Base-by-base conservation (phyloP, 2,113 vertebrate species). In the Microcebus murinus region DNA sequence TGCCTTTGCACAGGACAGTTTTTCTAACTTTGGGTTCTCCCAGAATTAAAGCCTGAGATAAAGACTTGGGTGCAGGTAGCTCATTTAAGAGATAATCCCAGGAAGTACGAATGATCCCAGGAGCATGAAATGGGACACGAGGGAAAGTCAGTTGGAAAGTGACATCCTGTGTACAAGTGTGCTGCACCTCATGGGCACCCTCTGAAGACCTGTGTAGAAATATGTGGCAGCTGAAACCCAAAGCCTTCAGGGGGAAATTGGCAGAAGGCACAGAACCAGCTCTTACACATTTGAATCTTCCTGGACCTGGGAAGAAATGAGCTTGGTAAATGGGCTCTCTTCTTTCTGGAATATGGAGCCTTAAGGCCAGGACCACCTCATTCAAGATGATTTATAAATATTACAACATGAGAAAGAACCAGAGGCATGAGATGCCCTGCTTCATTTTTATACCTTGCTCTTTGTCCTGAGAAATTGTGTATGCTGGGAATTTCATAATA, bases 401-500 rank as follows among this genome's bases (percentile, higher is more conserved):
- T 73, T 48, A 36, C 9, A 65, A 31, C 45, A 42, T 4, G 5
- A 61, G 42, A 87, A 71, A 29, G n/a, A 67, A 68, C 1, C 4
- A 3, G 15, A 79, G 61, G 4, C 1, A 3, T 1, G 1, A 23
- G 77, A 55, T 1, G 4, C 8, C 45, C n/a, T 23, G 18, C 61
- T 80, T 83, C 42, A 31, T 76, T 82, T 77, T 20, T 34, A 73
- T 14, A 74, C 29, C 50, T 94, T 87, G 23, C 27, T 93, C 36
- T 50, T 34, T 50, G 39, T 90, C 87, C 83, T 77, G 36, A 82
- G 67, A 84, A 97, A 90, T 17, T n/a, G 11, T 50, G 17, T 21
- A 0, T 42, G 25, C 80, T 89, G 59, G 48, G 45, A 96, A 89
- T 94, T 79, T 80, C 57, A 39, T 50, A 76, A 89, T 17, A 10